Evolutionary conservation across 2,113 vertebrate genomes (phyloP).

Genomic region (Ranitomeya imitator): DNA sequence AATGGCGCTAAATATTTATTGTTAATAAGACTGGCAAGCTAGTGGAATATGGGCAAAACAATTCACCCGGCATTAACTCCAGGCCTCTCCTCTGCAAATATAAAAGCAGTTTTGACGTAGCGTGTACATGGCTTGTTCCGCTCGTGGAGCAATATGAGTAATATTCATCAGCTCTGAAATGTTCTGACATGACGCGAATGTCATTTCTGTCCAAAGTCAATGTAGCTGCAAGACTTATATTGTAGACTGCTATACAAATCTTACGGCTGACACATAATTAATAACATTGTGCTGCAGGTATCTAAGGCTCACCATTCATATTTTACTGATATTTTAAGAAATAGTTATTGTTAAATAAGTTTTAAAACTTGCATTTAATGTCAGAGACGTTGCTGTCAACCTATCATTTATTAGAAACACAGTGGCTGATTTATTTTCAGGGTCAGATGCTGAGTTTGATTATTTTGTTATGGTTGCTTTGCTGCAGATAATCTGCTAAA

Average conservation of each 20-base stretch:
- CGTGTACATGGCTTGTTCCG: conserved; percentile 24
- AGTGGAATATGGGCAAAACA: conserved; percentile 1
- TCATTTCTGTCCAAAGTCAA: conserved; percentile 45
- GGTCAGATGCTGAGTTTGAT: neutral
- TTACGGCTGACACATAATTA: conserved; percentile 20
- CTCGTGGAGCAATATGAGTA: conserved; percentile 27
- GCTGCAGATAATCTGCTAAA: neutral
- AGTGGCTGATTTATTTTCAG: neutral
- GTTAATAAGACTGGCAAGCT: conserved; percentile 24
- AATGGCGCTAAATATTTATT: conserved; percentile 44
- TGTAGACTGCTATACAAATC: conserved; percentile 30
- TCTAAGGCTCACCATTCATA: neutral
- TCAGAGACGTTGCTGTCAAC: neutral
- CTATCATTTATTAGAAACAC: neutral
- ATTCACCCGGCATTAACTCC: neutral
- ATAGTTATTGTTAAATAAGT: neutral
- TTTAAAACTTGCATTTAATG: neutral
- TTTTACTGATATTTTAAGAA: conserved; percentile 4
- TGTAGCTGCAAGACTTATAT: conserved; percentile 26
- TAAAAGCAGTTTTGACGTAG: conserved; percentile 11
- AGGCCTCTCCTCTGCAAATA: conserved; percentile 15
- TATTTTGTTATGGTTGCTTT: neutral
- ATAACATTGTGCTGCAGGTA: conserved; percentile 26
- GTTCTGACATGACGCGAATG: conserved; percentile 42
- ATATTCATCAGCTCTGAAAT: conserved; percentile 39